Evolutionary conservation across 2,888 invertebrate genomes (phyloP).

Genomic region (Cabera pusaria): DNA sequence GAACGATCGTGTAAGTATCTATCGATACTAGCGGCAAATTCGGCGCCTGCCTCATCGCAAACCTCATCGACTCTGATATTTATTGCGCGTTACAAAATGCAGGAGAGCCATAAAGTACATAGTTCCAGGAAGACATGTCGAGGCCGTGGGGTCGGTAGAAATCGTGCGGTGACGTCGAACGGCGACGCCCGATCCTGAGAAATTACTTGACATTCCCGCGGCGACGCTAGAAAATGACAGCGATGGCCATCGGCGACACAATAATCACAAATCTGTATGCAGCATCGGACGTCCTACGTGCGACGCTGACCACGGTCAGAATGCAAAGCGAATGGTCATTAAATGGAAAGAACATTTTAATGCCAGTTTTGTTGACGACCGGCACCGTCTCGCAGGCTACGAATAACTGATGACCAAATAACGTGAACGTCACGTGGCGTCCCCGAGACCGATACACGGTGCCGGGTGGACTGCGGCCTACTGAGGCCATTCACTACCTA

Average conservation of each 20-base stretch:
- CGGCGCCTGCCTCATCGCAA: no score
- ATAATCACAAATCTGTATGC: slow-evolving; percentile 18
- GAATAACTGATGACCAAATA: neutral
- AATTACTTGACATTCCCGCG: slow-evolving; percentile 20
- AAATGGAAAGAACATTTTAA: slow-evolving; percentile 10
- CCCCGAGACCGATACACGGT: no score
- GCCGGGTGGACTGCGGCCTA: neutral
- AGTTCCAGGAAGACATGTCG: slow-evolving; percentile 15
- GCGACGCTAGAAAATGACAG: slow-evolving; percentile 21
- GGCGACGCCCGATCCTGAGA: slow-evolving; percentile 21
- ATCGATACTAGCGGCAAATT: no score
- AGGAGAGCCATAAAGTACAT: slow-evolving; percentile 1
- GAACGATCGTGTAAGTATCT: no score
- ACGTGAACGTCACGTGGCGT: no score
- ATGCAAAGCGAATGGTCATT: slow-evolving; percentile 6
- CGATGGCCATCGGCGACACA: slow-evolving; percentile 11
- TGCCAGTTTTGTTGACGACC: slow-evolving; percentile 1
- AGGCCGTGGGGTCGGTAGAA: slow-evolving; percentile 19
- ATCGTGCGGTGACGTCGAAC: slow-evolving; percentile 25
- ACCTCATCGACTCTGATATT: no score
- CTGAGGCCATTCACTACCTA: no score
- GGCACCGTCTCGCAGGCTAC: neutral
- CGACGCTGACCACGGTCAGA: neutral
- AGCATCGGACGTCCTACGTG: slow-evolving; percentile 12
- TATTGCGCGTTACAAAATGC: no score